These are phyloP conservation scores for Lycaena phlaeas DNA, from an alignment of 2,888 invertebrate species.

Conservation along the genomic window DNA sequence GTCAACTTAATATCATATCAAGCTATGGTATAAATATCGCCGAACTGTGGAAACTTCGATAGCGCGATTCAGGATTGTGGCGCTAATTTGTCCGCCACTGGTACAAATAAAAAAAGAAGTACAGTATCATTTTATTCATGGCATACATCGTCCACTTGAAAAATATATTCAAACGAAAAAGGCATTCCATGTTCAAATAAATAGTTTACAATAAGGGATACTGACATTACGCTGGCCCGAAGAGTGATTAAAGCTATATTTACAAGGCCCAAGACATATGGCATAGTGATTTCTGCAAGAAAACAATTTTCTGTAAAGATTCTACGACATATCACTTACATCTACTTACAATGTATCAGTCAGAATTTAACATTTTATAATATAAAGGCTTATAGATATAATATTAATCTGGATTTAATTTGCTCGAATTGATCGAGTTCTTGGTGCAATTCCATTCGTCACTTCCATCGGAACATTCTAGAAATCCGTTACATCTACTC, in stretches of 20 bases:
- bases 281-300: slow-evolving; percentile 26
- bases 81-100: too few relatives aligned
- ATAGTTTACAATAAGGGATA: slow-evolving; percentile 45
- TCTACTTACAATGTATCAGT: slow-evolving; percentile 67
- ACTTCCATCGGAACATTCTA: slow-evolving; percentile 84
- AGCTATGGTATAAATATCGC: too few relatives aligned
- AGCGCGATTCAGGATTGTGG: too few relatives aligned
- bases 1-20: too few relatives aligned
- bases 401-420: slow-evolving; percentile 44
- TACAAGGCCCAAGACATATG: slow-evolving; percentile 50
- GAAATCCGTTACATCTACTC: slow-evolving; percentile 82
- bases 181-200: slow-evolving; percentile 63
- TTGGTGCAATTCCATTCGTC: slow-evolving; percentile 77
- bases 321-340: slow-evolving; percentile 14
- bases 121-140: slow-evolving; percentile 47
- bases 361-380: slow-evolving; percentile 45
- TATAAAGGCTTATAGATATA: slow-evolving; percentile 54
- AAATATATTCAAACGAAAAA: slow-evolving; percentile 61
- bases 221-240: slow-evolving; percentile 32
- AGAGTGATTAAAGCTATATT: slow-evolving; percentile 43
- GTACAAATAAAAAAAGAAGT: slow-evolving; percentile 22
- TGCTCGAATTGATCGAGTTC: slow-evolving; percentile 33
- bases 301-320: slow-evolving; percentile 3
- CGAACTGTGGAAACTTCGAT: too few relatives aligned
- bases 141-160: slow-evolving; percentile 66